Percentiles rank a stretch among this genome's conserved stretches.
Evolutionary conservation across 2,113 vertebrate genomes (phyloP).

Genomic region (Speoplatyrhinus poulsoni): DNA sequence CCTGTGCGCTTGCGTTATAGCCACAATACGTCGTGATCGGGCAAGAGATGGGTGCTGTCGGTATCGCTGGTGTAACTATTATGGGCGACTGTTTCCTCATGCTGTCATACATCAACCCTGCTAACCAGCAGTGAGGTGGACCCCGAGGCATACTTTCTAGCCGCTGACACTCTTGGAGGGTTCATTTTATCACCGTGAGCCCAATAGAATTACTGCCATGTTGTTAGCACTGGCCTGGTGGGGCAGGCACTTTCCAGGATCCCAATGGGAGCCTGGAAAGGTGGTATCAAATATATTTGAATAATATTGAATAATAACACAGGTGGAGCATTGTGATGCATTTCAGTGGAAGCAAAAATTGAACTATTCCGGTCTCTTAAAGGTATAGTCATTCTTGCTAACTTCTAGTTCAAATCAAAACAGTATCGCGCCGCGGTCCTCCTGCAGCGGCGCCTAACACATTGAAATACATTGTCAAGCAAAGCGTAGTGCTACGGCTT

Average conservation of each 20-base stretch:
- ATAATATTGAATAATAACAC: too few relatives aligned
- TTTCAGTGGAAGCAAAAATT: too few relatives aligned
- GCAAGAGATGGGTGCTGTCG: slow-evolving; percentile 30
- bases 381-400: too few relatives aligned
- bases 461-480: too few relatives aligned
- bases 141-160: slow-evolving; percentile 44
- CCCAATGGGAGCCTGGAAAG: slow-evolving; percentile 14
- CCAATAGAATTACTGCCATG: slow-evolving; percentile 43
- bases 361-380: too few relatives aligned
- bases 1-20: slow-evolving; percentile 35
- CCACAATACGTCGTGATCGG: slow-evolving; percentile 30
- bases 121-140: slow-evolving; percentile 51
- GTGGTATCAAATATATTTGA: slow-evolving; percentile 1
- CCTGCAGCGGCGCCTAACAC: too few relatives aligned
- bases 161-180: slow-evolving; percentile 49
- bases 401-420: too few relatives aligned
- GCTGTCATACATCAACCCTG: slow-evolving; percentile 64
- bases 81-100: slow-evolving; percentile 57
- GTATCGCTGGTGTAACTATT: slow-evolving; percentile 55
- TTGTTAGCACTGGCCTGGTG: slow-evolving; percentile 16
- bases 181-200: slow-evolving; percentile 54
- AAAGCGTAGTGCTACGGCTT: too few relatives aligned
- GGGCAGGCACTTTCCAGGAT: slow-evolving; percentile 40
- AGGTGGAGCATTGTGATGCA: too few relatives aligned
- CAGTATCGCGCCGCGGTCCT: too few relatives aligned